A percentile compares a stretch with the other conserved stretches of the same genome.
phyloP scores from a whole-genome alignment of 2,113 vertebrate genomes.

The Hippolais icterina region DNA sequence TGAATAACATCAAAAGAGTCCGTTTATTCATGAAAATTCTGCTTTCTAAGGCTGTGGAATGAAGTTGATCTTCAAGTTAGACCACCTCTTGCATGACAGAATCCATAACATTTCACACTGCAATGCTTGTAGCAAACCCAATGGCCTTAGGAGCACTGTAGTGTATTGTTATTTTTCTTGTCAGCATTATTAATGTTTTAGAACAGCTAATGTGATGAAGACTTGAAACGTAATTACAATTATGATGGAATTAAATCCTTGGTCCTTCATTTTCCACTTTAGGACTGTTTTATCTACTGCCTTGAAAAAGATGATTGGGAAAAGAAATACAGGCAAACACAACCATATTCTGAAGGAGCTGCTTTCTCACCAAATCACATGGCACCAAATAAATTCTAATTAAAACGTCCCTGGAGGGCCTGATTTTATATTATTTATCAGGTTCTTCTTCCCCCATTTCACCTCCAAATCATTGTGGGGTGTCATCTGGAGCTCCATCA shows the following conservation, averaged over 20 bases:
- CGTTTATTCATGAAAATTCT: neutral
- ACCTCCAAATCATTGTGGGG: neutral
- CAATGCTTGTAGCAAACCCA: neutral
- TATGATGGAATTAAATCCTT: neutral
- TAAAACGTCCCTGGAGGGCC: rapidly evolving
- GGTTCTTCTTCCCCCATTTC: neutral
- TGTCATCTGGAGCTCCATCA: neutral
- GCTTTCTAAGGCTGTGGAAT: neutral
- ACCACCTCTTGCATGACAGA: neutral
- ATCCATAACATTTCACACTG: neutral
- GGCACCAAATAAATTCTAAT: neutral
- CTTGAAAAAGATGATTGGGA: neutral
- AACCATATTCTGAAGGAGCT: neutral
- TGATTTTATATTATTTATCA: neutral
- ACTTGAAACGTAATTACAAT: neutral
- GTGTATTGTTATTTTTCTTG: neutral
- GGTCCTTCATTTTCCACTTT: neutral
- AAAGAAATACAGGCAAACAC: neutral
- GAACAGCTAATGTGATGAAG: neutral
- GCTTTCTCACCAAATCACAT: neutral
- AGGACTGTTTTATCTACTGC: neutral
- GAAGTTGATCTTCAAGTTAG: neutral
- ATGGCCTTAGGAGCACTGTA: neutral
- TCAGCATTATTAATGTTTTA: neutral
- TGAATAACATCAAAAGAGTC: neutral